These are phyloP conservation scores for Ennomos fuscantarius DNA, from an alignment of 2,888 invertebrate genomes.

Conservation along the genomic window DNA sequence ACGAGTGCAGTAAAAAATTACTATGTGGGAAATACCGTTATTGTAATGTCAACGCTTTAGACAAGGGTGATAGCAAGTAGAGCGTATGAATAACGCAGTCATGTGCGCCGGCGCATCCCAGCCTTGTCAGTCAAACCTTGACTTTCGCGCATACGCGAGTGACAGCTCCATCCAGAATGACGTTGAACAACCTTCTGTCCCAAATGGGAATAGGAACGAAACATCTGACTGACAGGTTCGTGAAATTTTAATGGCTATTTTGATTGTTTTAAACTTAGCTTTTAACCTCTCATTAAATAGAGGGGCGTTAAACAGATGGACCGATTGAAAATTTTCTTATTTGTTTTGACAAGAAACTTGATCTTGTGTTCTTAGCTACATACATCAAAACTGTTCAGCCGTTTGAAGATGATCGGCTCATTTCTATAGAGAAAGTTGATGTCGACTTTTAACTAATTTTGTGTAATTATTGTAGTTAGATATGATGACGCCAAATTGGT, in stretches of 20 bases:
- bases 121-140: constrained; percentile 67
- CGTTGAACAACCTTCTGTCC: constrained; percentile 67
- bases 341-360: too few species aligned
- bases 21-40: constrained; percentile 61
- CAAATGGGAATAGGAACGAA: constrained; percentile 70
- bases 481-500: too few species aligned
- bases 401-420: too few species aligned
- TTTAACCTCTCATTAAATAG: neutral
- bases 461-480: too few species aligned
- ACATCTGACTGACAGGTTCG: constrained; percentile 70
- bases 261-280: neutral
- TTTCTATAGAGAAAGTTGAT: too few species aligned
- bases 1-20: constrained; percentile 17
- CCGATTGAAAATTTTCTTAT: too few species aligned
- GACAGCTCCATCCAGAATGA: constrained; percentile 54
- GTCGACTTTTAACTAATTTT: too few species aligned
- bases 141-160: constrained; percentile 59
- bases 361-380: too few species aligned
- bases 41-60: constrained; percentile 48
- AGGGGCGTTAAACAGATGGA: too few species aligned
- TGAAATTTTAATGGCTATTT: constrained; percentile 11
- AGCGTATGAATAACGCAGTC: constrained; percentile 60
- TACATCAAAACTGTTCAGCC: too few species aligned
- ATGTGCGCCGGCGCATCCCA: constrained; percentile 49
- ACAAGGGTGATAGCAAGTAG: constrained; percentile 52